phyloP scores from a whole-genome alignment of 2,888 invertebrate species.

The Spisula solida region DNA sequence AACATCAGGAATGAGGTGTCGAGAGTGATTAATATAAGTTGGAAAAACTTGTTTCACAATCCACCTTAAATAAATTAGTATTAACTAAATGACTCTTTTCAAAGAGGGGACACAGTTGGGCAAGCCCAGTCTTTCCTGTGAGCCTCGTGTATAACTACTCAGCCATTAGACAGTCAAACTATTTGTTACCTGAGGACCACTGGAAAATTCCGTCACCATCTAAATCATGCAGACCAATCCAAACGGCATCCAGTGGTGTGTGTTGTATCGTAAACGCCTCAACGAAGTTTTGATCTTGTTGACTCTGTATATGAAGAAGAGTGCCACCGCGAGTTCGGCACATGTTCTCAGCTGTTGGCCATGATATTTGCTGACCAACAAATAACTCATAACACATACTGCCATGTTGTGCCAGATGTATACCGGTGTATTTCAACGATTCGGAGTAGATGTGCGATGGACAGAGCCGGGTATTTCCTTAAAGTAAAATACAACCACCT shows the following conservation, averaged over 20 bases:
- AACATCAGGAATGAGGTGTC: too few species aligned
- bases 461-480: background rate
- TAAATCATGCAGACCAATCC: background rate
- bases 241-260: background rate
- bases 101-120: too few species aligned
- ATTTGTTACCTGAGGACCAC: background rate
- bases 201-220: background rate
- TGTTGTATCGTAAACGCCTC: background rate
- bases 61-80: too few species aligned
- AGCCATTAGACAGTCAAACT: too few species aligned
- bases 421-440: background rate
- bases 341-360: background rate
- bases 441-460: background rate
- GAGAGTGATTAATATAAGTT: too few species aligned
- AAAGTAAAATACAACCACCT: background rate
- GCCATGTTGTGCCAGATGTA: background rate
- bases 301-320: background rate
- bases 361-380: background rate
- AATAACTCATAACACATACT: conserved; percentile 1
- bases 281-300: background rate
- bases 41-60: too few species aligned
- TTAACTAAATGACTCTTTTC: too few species aligned
- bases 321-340: background rate
- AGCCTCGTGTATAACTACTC: too few species aligned
- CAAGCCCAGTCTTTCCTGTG: too few species aligned